These are phyloP conservation scores for Maconellicoccus hirsutus DNA, from an alignment of 1,140 invertebrate species.

Conservation along the genomic window DNA sequence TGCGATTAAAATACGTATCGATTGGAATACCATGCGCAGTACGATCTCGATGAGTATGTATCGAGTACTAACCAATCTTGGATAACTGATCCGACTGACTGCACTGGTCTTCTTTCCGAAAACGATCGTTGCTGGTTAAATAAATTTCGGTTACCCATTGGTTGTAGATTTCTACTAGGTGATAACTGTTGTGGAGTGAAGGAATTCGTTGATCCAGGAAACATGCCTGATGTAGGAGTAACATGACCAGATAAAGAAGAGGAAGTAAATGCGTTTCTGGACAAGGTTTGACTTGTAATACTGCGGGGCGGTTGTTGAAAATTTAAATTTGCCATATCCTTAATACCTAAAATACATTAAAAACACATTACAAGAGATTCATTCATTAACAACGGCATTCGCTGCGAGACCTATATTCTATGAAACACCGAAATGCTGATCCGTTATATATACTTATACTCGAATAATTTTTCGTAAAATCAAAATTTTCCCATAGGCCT, in stretches of 20 bases:
- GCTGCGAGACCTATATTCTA: not conserved
- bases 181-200: slow-evolving; percentile 45
- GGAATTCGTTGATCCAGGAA: slow-evolving; percentile 42
- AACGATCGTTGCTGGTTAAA: slow-evolving; percentile 60
- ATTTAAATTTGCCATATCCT: slow-evolving; percentile 68
- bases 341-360: slow-evolving; percentile 21
- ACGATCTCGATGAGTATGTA: not conserved
- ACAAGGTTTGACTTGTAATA: slow-evolving; percentile 40
- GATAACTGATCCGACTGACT: slow-evolving; percentile 10
- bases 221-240: slow-evolving; percentile 53
- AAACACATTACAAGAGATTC: not conserved
- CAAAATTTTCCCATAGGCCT: not conserved
- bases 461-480: not conserved
- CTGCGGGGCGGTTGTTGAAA: slow-evolving; percentile 52
- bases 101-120: slow-evolving; percentile 33
- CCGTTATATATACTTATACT: not conserved
- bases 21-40: too few relatives aligned
- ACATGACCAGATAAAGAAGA: slow-evolving; percentile 54
- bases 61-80: slow-evolving; percentile 21
- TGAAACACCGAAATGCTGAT: slow-evolving; percentile 6
- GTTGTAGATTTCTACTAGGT: slow-evolving; percentile 39
- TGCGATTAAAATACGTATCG: too few relatives aligned
- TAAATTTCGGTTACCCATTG: slow-evolving; percentile 39
- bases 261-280: slow-evolving; percentile 46
- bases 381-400: not conserved